Evolutionary conservation across 2,888 invertebrate species (phyloP).

Genomic region (Rhamphomyia laevipes): DNA sequence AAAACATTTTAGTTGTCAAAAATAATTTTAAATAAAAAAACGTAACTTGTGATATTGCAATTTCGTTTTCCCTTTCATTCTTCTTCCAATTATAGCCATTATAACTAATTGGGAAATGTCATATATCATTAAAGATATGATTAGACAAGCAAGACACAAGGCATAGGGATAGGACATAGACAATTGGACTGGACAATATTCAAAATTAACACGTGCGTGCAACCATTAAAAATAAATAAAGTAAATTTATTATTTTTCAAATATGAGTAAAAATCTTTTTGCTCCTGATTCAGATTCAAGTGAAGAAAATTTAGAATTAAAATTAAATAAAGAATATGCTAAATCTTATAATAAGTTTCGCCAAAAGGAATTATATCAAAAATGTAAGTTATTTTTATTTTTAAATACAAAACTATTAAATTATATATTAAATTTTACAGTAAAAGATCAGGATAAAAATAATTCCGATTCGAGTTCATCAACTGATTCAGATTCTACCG

Average conservation of each 20-base stretch:
- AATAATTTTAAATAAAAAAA: no score
- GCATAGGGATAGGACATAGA: no score
- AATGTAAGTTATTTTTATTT: slow-evolving; percentile 43
- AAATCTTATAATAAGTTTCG: slow-evolving; percentile 73
- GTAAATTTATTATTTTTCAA: no score
- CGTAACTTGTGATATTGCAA: no score
- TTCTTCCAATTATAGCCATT: no score
- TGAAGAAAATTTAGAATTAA: slow-evolving; percentile 41
- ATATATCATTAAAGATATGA: no score
- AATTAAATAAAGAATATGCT: slow-evolving; percentile 70
- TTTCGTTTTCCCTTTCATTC: no score
- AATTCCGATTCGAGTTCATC: slow-evolving; percentile 26
- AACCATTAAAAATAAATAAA: neutral
- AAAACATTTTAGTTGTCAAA: no score
- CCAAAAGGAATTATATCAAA: slow-evolving; percentile 74
- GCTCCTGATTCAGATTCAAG: slow-evolving; percentile 42
- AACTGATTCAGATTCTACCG: slow-evolving; percentile 27
- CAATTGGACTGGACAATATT: no score
- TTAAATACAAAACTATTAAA: neutral
- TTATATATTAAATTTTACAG: slow-evolving; percentile 16
- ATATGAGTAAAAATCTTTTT: slow-evolving; percentile 39
- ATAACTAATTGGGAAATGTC: no score
- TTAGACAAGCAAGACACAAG: no score
- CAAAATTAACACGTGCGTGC: no score
- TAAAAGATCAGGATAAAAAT: slow-evolving; percentile 29